Evolutionary conservation across 2,797 vertebrate genomes (phyloP).

Genomic region (Petrocephalus schoutedeni): DNA sequence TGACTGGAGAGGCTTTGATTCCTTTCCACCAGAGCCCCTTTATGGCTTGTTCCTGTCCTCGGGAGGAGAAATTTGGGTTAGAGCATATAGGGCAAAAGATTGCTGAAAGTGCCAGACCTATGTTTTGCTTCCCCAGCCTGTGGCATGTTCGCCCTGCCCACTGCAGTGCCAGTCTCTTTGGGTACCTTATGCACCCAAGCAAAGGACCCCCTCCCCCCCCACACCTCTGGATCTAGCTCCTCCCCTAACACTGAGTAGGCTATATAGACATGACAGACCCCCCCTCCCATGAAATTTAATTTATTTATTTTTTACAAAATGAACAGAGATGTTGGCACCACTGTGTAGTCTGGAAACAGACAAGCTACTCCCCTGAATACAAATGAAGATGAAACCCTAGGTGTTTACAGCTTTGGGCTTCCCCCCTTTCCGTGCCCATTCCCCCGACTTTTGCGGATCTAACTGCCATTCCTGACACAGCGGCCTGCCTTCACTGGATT

Average conservation of each 20-base stretch:
- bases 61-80: not conserved
- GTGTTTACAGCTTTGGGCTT: not conserved
- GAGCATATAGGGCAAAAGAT: not conserved
- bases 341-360: not conserved
- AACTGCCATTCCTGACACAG: not conserved
- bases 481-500: not conserved
- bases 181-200: not conserved
- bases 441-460: not conserved
- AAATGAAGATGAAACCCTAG: not conserved
- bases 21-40: not conserved
- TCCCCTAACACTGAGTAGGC: not conserved
- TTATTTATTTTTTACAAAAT: not conserved
- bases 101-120: not conserved
- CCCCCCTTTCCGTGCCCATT: not conserved
- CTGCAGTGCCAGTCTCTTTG: not conserved
- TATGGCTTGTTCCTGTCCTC: not conserved
- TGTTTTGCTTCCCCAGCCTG: not conserved
- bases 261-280: not conserved
- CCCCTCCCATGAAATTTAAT: not conserved
- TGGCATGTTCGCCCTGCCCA: not conserved
- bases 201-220: not conserved
- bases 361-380: not conserved
- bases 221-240: not conserved
- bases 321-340: not conserved
- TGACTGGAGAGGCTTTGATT: not conserved